A percentile compares a stretch with the other conserved stretches of the same genome.
phyloP scores from a whole-genome alignment of 1,140 invertebrate species.

The Drosophila yakuba region DNA sequence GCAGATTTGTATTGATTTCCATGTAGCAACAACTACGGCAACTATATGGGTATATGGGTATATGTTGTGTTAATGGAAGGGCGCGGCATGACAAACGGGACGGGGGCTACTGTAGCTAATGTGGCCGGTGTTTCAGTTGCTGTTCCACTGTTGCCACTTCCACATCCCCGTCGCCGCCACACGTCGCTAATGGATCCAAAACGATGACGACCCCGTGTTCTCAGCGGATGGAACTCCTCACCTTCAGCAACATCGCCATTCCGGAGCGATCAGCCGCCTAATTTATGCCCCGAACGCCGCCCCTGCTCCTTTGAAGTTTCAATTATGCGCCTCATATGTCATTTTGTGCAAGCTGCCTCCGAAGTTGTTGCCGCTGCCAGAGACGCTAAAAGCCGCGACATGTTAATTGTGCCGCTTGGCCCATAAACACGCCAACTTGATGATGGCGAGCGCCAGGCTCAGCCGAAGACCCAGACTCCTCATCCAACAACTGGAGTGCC shows the following conservation, averaged over 20 bases:
- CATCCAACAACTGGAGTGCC: neutral
- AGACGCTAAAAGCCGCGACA: conserved; percentile 83
- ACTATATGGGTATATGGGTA: conserved; percentile 30
- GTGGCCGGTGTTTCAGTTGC: conserved; percentile 10
- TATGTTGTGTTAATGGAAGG: conserved; percentile 73
- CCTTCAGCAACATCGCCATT: conserved; percentile 52
- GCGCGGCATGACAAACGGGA: conserved; percentile 60
- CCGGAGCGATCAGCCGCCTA: conserved; percentile 70
- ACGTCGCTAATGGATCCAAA: conserved; percentile 76
- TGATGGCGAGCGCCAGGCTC: conserved; percentile 82
- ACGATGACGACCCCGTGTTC: conserved; percentile 44
- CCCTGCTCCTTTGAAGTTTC: conserved; percentile 81
- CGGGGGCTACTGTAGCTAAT: conserved; percentile 32
- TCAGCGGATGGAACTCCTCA: conserved; percentile 31
- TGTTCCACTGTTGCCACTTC: neutral
- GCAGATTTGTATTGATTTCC: conserved; percentile 74
- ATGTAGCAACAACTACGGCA: conserved; percentile 65
- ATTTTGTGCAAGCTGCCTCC: conserved; percentile 73
- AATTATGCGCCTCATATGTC: conserved; percentile 84
- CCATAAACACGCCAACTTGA: conserved; percentile 84
- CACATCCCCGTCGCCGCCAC: conserved; percentile 33
- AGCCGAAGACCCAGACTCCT: conserved; percentile 45
- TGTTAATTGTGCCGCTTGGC: conserved; percentile 83
- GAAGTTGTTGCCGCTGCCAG: conserved; percentile 33
- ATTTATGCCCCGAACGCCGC: conserved; percentile 78